Evolutionary conservation across 2,797 vertebrate genomes (phyloP).

Genomic region (Gymnopithys bicolor): DNA sequence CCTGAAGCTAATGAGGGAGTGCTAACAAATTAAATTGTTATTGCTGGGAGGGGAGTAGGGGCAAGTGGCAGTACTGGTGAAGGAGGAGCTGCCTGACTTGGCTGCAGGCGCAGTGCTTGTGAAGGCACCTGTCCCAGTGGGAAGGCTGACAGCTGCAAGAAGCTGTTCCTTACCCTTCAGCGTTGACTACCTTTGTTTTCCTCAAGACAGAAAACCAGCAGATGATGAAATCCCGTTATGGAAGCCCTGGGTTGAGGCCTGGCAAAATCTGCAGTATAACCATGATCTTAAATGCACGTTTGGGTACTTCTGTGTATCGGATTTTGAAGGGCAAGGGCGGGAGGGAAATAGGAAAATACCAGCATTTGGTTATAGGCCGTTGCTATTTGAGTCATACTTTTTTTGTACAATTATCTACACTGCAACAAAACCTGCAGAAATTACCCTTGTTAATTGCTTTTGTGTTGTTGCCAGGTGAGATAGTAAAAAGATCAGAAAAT

Average conservation of each 20-base stretch:
- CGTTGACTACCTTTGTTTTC: neutral
- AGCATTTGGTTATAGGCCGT: neutral
- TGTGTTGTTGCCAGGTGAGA: neutral
- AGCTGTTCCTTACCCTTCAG: neutral
- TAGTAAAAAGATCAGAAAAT: neutral
- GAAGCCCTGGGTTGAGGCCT: neutral
- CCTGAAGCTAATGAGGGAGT: neutral
- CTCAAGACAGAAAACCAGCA: neutral
- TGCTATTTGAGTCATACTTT: neutral
- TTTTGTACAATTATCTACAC: neutral
- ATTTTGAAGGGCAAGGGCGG: neutral
- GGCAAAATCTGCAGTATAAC: neutral
- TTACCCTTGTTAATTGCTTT: neutral
- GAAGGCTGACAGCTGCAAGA: neutral
- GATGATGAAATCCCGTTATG: neutral
- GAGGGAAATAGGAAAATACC: neutral
- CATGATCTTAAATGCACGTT: neutral
- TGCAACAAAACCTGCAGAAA: neutral
- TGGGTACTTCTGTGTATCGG: neutral
- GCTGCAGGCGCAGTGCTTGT: rapidly evolving
- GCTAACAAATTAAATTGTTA: neutral
- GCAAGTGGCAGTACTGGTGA: neutral
- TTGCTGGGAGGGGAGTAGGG: neutral
- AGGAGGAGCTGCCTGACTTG: neutral
- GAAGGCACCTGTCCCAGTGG: neutral